phyloP scores from a whole-genome alignment of 2,797 vertebrate species.

The Enteromius radiatus region DNA sequence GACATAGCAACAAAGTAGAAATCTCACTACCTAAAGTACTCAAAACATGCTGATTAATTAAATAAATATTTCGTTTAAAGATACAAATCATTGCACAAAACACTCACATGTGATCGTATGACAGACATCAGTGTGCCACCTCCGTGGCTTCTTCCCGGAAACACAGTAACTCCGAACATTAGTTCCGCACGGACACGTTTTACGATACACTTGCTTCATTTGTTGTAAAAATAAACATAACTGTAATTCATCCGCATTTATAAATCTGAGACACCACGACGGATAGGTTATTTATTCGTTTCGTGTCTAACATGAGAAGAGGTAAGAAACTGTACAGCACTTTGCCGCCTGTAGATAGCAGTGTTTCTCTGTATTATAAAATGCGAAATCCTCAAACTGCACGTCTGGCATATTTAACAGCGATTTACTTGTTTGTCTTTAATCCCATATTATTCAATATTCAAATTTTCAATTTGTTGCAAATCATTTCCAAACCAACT shows the following conservation, averaged over 20 bases:
- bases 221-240: neutral
- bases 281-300: neutral
- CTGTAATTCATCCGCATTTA: neutral
- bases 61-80: neutral
- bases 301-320: neutral
- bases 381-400: neutral
- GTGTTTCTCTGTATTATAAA: neutral
- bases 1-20: neutral
- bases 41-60: neutral
- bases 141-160: neutral
- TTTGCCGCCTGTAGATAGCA: slow-evolving; percentile 7
- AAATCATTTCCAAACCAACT: neutral
- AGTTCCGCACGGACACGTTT: neutral
- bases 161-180: neutral
- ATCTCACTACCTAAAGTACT: neutral
- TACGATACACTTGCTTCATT: neutral
- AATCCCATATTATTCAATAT: neutral
- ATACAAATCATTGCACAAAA: neutral
- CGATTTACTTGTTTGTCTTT: neutral
- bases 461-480: neutral
- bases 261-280: neutral
- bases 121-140: neutral
- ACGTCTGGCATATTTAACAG: neutral
- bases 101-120: neutral
- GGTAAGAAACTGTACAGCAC: no score